A percentile compares a stretch with the other conserved stretches of the same genome.
Conservation (phyloP, 2,113 vertebrate species). For the Scartelaos histophorus region DNA sequence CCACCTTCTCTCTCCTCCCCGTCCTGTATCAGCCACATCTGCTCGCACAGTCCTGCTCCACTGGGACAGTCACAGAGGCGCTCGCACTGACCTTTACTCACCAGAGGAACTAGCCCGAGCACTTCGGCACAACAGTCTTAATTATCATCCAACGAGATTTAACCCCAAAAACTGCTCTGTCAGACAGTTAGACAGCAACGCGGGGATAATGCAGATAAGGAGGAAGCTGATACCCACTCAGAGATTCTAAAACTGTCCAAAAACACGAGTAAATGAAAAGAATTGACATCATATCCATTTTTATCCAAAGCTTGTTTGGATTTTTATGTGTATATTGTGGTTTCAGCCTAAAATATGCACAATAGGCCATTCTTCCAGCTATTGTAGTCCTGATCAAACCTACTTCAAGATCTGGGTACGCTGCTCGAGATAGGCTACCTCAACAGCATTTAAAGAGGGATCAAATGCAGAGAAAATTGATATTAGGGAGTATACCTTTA, state of each 20-base stretch:
- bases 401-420: too few relatives aligned
- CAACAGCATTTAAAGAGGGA: not conserved
- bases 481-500: too few relatives aligned
- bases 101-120: slow-evolving; percentile 53
- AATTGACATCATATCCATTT: too few relatives aligned
- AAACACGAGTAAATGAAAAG: not conserved
- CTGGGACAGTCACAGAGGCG: slow-evolving; percentile 67
- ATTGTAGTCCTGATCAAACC: too few relatives aligned
- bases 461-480: not conserved
- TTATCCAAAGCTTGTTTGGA: too few relatives aligned
- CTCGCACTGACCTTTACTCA: slow-evolving; percentile 74
- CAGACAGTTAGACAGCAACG: slow-evolving; percentile 54
- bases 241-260: slow-evolving; percentile 35
- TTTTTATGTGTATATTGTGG: too few relatives aligned
- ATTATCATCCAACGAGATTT: slow-evolving; percentile 70
- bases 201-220: slow-evolving; percentile 56
- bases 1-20: slow-evolving; percentile 46
- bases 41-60: slow-evolving; percentile 66
- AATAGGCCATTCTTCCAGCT: too few relatives aligned
- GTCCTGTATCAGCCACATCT: slow-evolving; percentile 69
- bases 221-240: slow-evolving; percentile 68
- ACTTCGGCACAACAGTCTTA: slow-evolving; percentile 72
- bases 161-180: slow-evolving; percentile 55
- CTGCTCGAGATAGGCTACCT: too few relatives aligned
- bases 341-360: too few relatives aligned